These are phyloP conservation scores for Artemia franciscana DNA, from an alignment of 1,140 invertebrate species.

Conservation along the genomic window DNA sequence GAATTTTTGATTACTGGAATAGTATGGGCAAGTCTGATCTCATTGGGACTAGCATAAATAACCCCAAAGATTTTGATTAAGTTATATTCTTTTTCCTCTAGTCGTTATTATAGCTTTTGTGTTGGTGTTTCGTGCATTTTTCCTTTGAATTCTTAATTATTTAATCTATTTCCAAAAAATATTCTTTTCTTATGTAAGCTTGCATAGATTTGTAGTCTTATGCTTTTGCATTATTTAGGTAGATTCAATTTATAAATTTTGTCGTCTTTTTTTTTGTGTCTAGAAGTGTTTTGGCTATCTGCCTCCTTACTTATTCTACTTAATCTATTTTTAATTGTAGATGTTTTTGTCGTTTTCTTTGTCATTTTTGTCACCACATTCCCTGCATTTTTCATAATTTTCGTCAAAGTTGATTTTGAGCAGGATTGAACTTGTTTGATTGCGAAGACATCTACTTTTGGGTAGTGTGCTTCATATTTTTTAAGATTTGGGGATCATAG, in stretches of 20 bases:
- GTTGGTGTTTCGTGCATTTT: neutral
- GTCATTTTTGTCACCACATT: neutral
- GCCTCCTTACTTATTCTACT: neutral
- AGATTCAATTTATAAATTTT: neutral
- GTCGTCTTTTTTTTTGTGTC: neutral
- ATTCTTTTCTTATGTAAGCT: neutral
- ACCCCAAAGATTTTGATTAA: neutral
- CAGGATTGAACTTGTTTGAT: neutral
- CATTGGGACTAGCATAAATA: neutral
- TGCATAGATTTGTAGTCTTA: neutral
- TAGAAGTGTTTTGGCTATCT: neutral
- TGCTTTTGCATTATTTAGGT: neutral
- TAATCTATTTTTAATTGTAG: neutral
- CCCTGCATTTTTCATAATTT: neutral
- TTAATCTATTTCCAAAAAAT: neutral
- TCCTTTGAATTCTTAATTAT: neutral
- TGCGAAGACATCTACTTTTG: neutral
- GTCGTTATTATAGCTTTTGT: neutral
- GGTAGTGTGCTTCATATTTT: too few species aligned
- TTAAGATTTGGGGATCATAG: too few species aligned
- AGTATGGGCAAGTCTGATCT: neutral
- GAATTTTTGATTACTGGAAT: neutral
- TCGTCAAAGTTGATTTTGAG: neutral
- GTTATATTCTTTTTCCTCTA: neutral
- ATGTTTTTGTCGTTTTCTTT: neutral